Percentiles rank a stretch among this genome's conserved stretches.
Conservation (phyloP, 1,140 invertebrate genomes). For the Drosophila albomicans region DNA sequence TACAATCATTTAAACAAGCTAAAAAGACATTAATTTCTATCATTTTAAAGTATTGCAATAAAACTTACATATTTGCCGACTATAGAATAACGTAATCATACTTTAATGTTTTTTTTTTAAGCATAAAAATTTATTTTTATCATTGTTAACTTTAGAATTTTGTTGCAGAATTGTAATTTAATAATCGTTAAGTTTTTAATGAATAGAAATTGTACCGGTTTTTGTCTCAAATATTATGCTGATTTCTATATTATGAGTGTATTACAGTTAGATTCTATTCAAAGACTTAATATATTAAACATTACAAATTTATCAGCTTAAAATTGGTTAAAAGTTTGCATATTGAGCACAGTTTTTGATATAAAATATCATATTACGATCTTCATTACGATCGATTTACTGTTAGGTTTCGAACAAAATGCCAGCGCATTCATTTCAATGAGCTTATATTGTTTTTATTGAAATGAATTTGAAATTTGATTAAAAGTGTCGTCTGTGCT, state of each 20-base stretch:
- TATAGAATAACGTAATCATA: too few species aligned
- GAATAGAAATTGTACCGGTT: not conserved
- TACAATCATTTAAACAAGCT: too few species aligned
- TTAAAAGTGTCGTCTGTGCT: constrained; percentile 16
- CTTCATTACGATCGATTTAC: not conserved
- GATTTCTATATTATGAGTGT: not conserved
- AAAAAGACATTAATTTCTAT: too few species aligned
- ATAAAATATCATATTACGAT: not conserved
- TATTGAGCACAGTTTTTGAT: not conserved
- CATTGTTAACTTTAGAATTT: not conserved
- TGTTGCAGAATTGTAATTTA: too few species aligned
- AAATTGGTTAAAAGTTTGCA: not conserved
- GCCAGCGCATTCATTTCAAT: not conserved
- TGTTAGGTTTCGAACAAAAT: not conserved
- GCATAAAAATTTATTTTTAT: too few species aligned
- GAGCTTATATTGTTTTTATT: constrained; percentile 13
- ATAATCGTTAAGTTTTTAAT: not conserved
- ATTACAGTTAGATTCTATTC: too few species aligned
- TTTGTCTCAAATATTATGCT: not conserved
- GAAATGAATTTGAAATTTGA: constrained; percentile 39
- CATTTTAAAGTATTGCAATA: too few species aligned
- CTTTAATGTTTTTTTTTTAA: too few species aligned
- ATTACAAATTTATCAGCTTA: not conserved
- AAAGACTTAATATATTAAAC: not conserved
- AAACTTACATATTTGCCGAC: too few species aligned